Percentiles rank a stretch among this genome's conserved stretches.
These are phyloP conservation scores for Criorhina ranunculi DNA, from an alignment of 2,888 invertebrate species.

Conservation along the genomic window DNA sequence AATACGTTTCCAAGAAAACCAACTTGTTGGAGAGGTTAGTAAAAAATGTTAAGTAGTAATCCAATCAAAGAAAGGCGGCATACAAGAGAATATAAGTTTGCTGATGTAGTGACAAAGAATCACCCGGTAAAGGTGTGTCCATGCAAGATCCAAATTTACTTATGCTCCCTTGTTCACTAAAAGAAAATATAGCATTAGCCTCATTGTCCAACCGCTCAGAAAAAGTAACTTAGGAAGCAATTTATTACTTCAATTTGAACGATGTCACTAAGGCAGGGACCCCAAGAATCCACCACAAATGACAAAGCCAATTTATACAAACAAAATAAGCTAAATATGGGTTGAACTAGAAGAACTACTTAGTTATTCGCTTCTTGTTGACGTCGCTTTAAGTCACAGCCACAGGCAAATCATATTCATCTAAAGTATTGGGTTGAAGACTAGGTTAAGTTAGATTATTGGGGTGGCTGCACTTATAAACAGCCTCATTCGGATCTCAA, in stretches of 20 bases:
- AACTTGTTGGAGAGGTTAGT: conserved; percentile 46
- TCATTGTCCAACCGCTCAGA: conserved; percentile 51
- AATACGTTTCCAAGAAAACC: conserved; percentile 28
- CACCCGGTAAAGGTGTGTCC: not conserved
- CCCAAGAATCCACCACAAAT: not conserved
- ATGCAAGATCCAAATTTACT: conserved; percentile 2
- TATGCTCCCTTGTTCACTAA: conserved; percentile 33
- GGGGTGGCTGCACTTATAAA: too few species aligned
- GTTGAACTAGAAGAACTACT: too few species aligned
- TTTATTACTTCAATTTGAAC: conserved; percentile 14
- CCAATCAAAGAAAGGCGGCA: conserved; percentile 55
- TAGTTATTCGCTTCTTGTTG: too few species aligned
- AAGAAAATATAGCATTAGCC: conserved; percentile 59
- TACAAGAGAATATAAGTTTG: not conserved
- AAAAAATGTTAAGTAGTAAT: conserved; percentile 69
- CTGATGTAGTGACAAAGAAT: conserved; percentile 5
- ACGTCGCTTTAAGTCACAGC: too few species aligned
- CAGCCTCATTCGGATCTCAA: too few species aligned
- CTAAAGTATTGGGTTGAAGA: too few species aligned
- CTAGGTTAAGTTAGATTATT: too few species aligned
- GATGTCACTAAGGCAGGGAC: not conserved
- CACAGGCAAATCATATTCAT: too few species aligned
- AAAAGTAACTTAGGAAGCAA: conserved; percentile 19
- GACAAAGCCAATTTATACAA: too few species aligned
- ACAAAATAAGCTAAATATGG: too few species aligned